These are phyloP conservation scores for Meleagris gallopavo DNA, from an alignment of 2,113 vertebrate species.

Conservation along the genomic window DNA sequence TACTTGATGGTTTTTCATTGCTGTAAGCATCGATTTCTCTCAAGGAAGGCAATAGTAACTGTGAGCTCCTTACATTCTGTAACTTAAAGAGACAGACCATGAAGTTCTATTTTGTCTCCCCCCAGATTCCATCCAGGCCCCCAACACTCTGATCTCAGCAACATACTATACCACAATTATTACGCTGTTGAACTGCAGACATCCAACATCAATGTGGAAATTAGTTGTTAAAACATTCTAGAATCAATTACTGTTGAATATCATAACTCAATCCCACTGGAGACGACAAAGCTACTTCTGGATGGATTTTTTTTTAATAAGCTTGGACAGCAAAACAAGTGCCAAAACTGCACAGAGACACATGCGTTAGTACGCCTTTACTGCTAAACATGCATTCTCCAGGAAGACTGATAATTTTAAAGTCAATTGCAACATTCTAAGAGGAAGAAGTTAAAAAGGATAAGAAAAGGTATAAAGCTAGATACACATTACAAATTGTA, in stretches of 20 bases:
- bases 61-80: neutral
- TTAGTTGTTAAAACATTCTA: neutral
- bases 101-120: neutral
- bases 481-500: neutral
- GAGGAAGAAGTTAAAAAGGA: neutral
- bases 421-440: neutral
- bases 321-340: neutral
- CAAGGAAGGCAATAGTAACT: neutral
- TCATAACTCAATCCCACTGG: neutral
- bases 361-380: neutral
- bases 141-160: neutral
- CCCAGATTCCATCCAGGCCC: neutral
- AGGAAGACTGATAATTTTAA: neutral
- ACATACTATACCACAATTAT: neutral
- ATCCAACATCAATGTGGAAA: neutral
- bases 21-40: neutral
- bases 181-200: neutral
- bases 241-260: neutral
- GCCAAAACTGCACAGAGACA: neutral
- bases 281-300: neutral
- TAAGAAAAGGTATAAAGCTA: neutral
- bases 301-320: neutral
- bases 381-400: neutral
- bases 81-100: neutral
- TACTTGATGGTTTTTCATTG: neutral